Conservation (phyloP, 2,888 invertebrate genomes). For the Trachelus tabidus region DNA sequence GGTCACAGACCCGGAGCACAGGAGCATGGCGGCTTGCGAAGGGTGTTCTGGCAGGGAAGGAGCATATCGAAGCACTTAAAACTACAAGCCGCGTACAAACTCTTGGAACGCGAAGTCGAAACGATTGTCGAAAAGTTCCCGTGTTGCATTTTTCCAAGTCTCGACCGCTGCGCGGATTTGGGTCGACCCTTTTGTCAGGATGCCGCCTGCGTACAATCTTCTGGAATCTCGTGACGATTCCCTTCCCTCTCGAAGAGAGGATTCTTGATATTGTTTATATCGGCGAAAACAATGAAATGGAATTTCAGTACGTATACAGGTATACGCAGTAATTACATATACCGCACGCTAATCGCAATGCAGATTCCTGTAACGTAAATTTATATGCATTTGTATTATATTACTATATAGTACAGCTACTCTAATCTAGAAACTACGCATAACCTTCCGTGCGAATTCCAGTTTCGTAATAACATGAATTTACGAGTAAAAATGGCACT, state of each 20-base stretch:
- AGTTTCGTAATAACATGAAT: background rate
- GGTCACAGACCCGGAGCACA: conserved; percentile 25
- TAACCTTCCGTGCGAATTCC: background rate
- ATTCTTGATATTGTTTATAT: background rate
- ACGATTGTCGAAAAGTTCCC: background rate
- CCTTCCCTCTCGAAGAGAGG: background rate
- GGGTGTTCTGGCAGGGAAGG: conserved; percentile 7
- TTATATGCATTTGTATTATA: background rate
- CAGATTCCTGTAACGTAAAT: background rate
- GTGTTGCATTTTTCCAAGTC: background rate
- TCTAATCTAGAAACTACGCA: background rate
- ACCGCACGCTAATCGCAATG: background rate
- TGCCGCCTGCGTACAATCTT: background rate
- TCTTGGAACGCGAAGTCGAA: conserved; percentile 21
- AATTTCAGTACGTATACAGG: background rate
- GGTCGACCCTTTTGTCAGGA: background rate
- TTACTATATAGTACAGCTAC: background rate
- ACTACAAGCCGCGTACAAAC: conserved; percentile 39
- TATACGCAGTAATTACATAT: background rate
- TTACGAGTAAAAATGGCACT: conserved; percentile 8
- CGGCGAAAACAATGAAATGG: background rate
- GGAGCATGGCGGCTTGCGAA: background rate
- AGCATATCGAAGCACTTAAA: conserved; percentile 34
- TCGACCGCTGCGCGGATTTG: background rate
- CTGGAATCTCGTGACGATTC: background rate